phyloP scores from a whole-genome alignment of 2,888 invertebrate species.

The Taphrorychus bicolor region DNA sequence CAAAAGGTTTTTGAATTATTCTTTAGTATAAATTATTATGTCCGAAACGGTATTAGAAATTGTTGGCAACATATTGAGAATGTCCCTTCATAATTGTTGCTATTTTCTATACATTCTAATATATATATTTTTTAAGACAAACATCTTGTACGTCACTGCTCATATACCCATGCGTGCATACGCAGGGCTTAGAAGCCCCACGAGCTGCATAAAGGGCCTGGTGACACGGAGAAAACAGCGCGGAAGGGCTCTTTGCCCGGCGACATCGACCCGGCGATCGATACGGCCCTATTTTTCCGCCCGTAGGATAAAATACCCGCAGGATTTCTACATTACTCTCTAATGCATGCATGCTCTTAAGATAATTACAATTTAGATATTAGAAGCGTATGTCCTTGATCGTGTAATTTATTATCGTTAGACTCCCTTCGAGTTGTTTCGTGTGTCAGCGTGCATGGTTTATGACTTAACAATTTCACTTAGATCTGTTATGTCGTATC shows the following conservation, averaged over 20 bases:
- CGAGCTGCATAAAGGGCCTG: conserved; percentile 40
- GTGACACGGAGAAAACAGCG: conserved; percentile 41
- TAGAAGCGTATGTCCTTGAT: neutral
- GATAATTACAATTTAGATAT: neutral
- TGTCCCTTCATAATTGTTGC: too few species aligned
- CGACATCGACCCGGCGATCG: conserved; percentile 19
- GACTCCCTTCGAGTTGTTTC: neutral
- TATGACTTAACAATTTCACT: too few species aligned
- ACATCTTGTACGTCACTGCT: conserved; percentile 33
- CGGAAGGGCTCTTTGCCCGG: conserved; percentile 31
- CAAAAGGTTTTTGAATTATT: too few species aligned
- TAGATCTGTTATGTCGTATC: too few species aligned
- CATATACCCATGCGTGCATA: conserved; percentile 38
- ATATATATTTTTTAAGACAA: too few species aligned
- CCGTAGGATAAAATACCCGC: conserved; percentile 14
- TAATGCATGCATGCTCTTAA: neutral
- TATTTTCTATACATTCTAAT: too few species aligned
- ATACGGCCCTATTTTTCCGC: conserved; percentile 33
- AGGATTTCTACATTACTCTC: neutral
- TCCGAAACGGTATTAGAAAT: too few species aligned
- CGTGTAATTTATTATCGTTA: neutral
- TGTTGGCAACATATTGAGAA: too few species aligned
- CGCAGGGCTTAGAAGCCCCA: conserved; percentile 41
- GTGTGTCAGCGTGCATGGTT: too few species aligned
- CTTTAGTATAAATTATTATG: too few species aligned